Base-by-base conservation (phyloP, 2,113 vertebrate species). In the Rhynchomys soricoides region DNA sequence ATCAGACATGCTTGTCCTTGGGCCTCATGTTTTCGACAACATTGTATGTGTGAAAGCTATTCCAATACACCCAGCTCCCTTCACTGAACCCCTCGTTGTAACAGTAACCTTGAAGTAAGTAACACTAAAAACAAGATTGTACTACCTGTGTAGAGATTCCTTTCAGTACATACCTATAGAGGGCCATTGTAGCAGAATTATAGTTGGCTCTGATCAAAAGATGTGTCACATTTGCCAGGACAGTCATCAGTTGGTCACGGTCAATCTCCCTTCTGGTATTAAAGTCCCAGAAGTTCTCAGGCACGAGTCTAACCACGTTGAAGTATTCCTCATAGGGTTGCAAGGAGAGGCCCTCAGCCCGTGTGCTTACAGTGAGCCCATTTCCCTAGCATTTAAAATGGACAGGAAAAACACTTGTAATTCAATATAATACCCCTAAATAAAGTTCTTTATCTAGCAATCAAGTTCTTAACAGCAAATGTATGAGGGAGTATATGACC, bases 201-300 rank as follows among this genome's bases (percentile, higher is more conserved):
- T 99, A 98, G 95, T 98, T 99, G 73, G 99, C 98, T 96, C 98
- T 98, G 95, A 99, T 98, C 83, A 98, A 98, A 81, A 99, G 98
- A 55, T 98, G 98, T 0, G 99, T 99, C 85, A 99, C n/a, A 0
- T 99, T 98, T 15, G 98, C 98, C 0, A 99, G 98, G 70, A 99
- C 98, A 0, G 98, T 98, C 99, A 99, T 98, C 48, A 99, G 75
- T 86, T 98, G 99, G 50, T 99, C 99, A 0, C 98, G 98, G 89
- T 99, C 98, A 16, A 99, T 97, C 3, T 91, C 97, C 48, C 83
- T 97, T 50, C 98, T 98, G 13, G 98, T 99, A 82, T 94, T 97
- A 55, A 98, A 97, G 55, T 99, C 98, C 17, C 98, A 89, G 71
- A 99, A 99, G 71, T 95, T 98, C 87, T 98, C 98, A 0, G 99